Conservation (phyloP, 2,888 invertebrate species). For the Volucella inanis region DNA sequence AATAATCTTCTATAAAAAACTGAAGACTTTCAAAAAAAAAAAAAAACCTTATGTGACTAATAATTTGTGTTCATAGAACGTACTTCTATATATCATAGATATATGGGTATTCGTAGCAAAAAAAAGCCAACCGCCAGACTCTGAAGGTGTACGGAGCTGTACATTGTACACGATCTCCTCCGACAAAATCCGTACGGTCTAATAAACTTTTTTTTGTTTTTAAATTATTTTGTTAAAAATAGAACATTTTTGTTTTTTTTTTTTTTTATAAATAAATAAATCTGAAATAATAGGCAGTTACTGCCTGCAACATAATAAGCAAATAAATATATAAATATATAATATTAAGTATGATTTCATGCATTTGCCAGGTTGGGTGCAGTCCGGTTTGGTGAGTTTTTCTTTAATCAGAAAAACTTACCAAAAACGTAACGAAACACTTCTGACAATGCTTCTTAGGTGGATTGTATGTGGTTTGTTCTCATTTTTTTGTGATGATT, state of each 20-base stretch:
- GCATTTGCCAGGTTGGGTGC: slow-evolving; percentile 60
- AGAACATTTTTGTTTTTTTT: slow-evolving; percentile 13
- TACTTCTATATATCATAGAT: slow-evolving; percentile 99
- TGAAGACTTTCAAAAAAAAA: slow-evolving; percentile 35
- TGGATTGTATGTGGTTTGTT: slow-evolving; percentile 69
- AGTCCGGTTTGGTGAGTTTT: slow-evolving; percentile 59
- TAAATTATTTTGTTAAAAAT: slow-evolving; percentile 22
- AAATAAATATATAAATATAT: slow-evolving; percentile 72
- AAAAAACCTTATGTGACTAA: slow-evolving; percentile 63
- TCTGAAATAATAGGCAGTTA: slow-evolving; percentile 5
- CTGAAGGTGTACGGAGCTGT: slow-evolving; percentile 75
- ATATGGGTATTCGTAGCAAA: slow-evolving; percentile 90
- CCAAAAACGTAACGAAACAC: slow-evolving; percentile 55
- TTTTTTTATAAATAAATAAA: slow-evolving; percentile 40
- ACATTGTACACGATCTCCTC: slow-evolving; percentile 69
- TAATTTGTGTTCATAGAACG: slow-evolving; percentile 93
- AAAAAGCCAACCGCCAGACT: slow-evolving; percentile 87
- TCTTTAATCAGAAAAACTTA: slow-evolving; percentile 60
- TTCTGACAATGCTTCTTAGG: slow-evolving; percentile 71
- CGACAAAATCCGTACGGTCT: slow-evolving; percentile 64
- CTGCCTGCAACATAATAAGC: slow-evolving; percentile 51
- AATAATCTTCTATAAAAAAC: slow-evolving; percentile 63
- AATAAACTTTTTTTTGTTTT: slow-evolving; percentile 2
- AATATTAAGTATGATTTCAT: slow-evolving; percentile 71
- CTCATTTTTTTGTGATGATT: slow-evolving; percentile 55